Conservation (phyloP, 1,140 invertebrate species). For the Drosophila tristis region DNA sequence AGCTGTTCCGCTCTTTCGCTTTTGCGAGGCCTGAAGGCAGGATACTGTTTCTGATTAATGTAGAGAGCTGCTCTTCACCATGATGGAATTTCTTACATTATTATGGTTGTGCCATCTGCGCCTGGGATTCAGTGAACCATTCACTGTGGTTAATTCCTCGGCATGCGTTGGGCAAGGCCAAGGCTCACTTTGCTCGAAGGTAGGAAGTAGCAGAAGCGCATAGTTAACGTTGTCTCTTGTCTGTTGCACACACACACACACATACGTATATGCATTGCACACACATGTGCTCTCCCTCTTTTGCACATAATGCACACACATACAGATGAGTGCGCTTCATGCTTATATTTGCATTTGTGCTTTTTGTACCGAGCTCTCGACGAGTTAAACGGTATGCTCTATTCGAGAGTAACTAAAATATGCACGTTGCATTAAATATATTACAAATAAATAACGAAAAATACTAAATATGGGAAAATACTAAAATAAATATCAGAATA, state of each 20-base stretch:
- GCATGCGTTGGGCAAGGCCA: constrained; percentile 27
- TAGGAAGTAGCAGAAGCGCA: constrained; percentile 22
- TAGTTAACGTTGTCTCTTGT: constrained; percentile 42
- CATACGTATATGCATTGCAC: background rate
- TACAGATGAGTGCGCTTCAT: constrained; percentile 34
- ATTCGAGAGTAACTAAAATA: too few relatives aligned
- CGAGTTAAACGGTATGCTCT: too few relatives aligned
- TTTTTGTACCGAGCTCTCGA: constrained; percentile 11
- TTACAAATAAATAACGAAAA: too few relatives aligned
- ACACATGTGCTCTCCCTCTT: background rate
- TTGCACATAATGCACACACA: constrained; percentile 12
- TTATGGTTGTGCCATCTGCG: constrained; percentile 1
- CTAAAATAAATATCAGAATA: too few relatives aligned
- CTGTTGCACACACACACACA: constrained; percentile 26
- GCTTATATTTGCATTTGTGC: constrained; percentile 54
- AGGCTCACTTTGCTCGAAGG: constrained; percentile 2
- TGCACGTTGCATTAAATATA: too few relatives aligned
- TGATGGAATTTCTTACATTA: too few relatives aligned
- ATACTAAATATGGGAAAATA: too few relatives aligned
- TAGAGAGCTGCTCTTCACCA: constrained; percentile 3
- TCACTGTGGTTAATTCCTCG: constrained; percentile 24
- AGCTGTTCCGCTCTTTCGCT: constrained; percentile 20
- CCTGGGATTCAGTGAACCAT: constrained; percentile 1
- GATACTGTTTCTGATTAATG: constrained; percentile 9
- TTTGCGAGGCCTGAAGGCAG: background rate